Percentiles rank a stretch among this genome's conserved stretches.
Evolutionary conservation across 2,888 invertebrate genomes (phyloP).

Genomic region (Nipponacmea schrenckii): DNA sequence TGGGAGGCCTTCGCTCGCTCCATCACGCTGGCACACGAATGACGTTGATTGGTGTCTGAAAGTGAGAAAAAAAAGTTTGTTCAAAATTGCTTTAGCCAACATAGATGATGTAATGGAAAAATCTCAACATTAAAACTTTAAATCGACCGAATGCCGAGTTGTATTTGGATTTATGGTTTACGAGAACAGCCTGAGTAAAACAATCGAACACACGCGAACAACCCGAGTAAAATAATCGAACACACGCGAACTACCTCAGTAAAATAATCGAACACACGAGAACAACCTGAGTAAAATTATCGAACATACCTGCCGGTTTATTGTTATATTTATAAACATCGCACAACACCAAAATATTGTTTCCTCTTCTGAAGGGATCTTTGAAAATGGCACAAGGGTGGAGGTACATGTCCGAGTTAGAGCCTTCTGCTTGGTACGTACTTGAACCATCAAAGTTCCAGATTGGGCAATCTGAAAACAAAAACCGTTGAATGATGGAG

Average conservation of each 20-base stretch:
- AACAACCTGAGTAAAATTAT: no score
- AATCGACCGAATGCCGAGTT: not conserved
- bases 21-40: constrained; percentile 69
- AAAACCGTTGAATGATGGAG: not conserved
- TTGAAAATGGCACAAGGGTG: constrained; percentile 75
- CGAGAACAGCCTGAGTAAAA: not conserved
- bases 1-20: constrained; percentile 63
- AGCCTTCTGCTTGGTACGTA: constrained; percentile 69
- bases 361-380: constrained; percentile 75
- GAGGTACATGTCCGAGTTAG: constrained; percentile 82
- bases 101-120: not conserved
- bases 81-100: not conserved
- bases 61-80: not conserved
- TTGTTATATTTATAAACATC: constrained; percentile 87
- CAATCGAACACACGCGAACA: no score
- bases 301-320: constrained; percentile 78
- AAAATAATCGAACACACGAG: no score
- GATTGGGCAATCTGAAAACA: constrained; percentile 65
- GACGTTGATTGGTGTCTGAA: constrained; percentile 68
- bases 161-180: no score
- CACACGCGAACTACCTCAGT: no score
- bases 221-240: no score
- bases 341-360: constrained; percentile 90
- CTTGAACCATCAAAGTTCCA: constrained; percentile 71
- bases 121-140: not conserved